These are phyloP conservation scores for Trematocara variabile DNA, from an alignment of 2,113 vertebrate species.

Conservation along the genomic window DNA sequence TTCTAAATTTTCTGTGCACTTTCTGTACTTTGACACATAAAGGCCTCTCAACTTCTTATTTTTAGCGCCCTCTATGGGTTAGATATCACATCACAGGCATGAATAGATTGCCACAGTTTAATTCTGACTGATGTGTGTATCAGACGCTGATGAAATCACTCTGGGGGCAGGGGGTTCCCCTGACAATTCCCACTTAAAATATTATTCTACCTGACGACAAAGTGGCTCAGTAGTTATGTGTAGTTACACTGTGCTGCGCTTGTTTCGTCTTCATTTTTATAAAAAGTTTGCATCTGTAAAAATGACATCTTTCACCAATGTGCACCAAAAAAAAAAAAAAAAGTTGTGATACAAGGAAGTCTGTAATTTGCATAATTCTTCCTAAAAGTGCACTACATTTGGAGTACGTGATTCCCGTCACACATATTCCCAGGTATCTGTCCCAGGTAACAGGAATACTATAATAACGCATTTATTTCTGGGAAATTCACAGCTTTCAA, in stretches of 20 bases:
- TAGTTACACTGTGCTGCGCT: accelerated
- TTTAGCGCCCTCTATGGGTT: not conserved
- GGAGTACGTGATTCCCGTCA: not conserved
- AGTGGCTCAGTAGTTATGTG: not conserved
- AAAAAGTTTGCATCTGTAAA: not conserved
- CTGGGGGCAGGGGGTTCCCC: not conserved
- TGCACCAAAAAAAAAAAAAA: not conserved
- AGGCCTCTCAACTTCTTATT: not conserved
- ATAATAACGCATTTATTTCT: not conserved
- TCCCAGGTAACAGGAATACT: not conserved
- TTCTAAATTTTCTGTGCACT: not conserved
- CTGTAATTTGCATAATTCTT: not conserved
- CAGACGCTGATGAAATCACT: not conserved
- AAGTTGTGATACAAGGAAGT: not conserved
- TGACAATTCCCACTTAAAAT: not conserved
- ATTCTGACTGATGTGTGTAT: not conserved
- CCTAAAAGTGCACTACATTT: not conserved
- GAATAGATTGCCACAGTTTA: not conserved
- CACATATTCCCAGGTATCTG: not conserved
- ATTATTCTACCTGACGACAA: not conserved
- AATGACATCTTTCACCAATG: not conserved
- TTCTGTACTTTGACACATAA: not conserved
- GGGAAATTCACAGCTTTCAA: not conserved
- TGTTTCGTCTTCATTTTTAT: not conserved
- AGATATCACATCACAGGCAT: not conserved